Base-by-base conservation (phyloP, 2,797 vertebrate species). In the Oreochromis grahami region DNA sequence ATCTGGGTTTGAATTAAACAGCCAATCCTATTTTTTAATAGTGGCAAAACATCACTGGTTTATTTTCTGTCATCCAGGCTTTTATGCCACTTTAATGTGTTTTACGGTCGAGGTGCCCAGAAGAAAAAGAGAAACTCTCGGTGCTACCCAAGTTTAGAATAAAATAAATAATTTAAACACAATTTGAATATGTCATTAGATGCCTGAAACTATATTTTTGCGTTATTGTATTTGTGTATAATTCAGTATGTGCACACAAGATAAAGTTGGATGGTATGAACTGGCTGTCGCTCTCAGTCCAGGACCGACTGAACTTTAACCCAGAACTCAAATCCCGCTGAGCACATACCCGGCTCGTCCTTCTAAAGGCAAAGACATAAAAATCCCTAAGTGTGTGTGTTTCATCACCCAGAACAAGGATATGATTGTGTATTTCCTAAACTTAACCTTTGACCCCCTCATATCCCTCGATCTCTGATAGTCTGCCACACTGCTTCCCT, bases 371-470 rank as follows among this genome's bases (percentile, higher is more conserved):
- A 89, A 81, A 92, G 78, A 84, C 80, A 79, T 88, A 92, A 91
- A 48, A 94, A 88, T 84, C 84, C 65, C 79, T 4, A 51, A 88
- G 82, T 83, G 89, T 92, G 87, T 13, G 15, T 81, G 87, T 84
- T 87, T 87, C 55, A 53, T 94, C 92, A 92, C 77, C 76, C 86
- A 79, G 87, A 93, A 94, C 88, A 94, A 91, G 88, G 84, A 90
- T 74, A 85, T 88, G 83, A 93, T 90, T 93, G 90, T 94, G 86
- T 85, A 87, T 94, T 93, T 94, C 91, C 93, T 93, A 87, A 90
- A 91, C 92, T 87, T 95, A 89, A 93, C 94, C 92, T 91, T 50
- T 95, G 90, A 91, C 86, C 91, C 65, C 53, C 60, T 85, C 58
- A 36, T 68, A 83, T 87, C 86, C 89, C 90, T 93, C 82, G 83